These are phyloP conservation scores for Agrochola circellaris DNA, from an alignment of 2,888 invertebrate genomes.

Conservation along the genomic window DNA sequence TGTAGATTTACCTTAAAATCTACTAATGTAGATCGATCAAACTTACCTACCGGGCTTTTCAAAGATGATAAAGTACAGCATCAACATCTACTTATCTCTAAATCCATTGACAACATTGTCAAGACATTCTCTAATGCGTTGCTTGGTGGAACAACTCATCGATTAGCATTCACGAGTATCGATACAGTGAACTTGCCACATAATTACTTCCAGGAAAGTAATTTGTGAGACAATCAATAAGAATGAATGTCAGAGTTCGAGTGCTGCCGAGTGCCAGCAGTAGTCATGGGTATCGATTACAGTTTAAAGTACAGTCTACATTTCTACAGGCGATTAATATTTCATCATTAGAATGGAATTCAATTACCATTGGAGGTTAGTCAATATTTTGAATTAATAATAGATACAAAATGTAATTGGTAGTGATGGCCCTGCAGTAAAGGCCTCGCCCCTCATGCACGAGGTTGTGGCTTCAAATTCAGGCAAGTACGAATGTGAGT, in stretches of 20 bases:
- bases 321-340: background rate
- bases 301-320: conserved; percentile 1
- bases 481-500: no score
- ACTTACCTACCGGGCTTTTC: background rate
- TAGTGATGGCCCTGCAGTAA: background rate
- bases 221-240: conserved; percentile 41
- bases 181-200: conserved; percentile 2
- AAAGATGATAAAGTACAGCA: background rate
- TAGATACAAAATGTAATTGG: background rate
- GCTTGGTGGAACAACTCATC: background rate
- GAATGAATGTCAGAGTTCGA: conserved; percentile 28
- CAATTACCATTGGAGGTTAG: background rate
- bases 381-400: background rate
- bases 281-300: conserved; percentile 11
- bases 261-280: background rate
- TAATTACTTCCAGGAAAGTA: conserved; percentile 25
- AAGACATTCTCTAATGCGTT: background rate
- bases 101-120: background rate
- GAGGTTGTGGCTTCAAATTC: no score
- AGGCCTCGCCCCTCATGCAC: background rate
- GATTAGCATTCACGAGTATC: background rate
- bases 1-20: background rate
- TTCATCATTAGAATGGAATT: background rate
- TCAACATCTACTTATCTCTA: background rate
- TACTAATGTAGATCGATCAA: background rate